These are phyloP conservation scores for Agonopterix arenella DNA, from an alignment of 2,888 invertebrate genomes.

Conservation along the genomic window DNA sequence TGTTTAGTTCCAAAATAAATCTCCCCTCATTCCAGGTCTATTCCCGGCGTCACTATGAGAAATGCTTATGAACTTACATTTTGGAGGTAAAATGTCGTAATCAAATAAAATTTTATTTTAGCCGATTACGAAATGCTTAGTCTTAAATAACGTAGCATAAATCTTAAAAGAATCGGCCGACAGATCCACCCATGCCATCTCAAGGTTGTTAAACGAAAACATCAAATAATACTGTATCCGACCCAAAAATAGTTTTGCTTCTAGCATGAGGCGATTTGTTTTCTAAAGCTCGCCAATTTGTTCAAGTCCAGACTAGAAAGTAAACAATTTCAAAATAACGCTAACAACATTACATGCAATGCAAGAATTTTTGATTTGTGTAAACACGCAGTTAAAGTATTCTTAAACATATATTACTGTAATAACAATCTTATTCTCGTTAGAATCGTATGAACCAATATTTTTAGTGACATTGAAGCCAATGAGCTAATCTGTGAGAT, in stretches of 20 bases:
- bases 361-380: conserved; percentile 18
- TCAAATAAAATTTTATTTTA: conserved; percentile 71
- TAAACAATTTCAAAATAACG: conserved; percentile 25
- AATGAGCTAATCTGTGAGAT: conserved; percentile 1
- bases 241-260: conserved; percentile 49
- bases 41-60: conserved; percentile 44
- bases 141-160: conserved; percentile 43
- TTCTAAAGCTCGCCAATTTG: conserved; percentile 36
- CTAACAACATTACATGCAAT: conserved; percentile 25
- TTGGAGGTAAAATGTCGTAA: conserved; percentile 51
- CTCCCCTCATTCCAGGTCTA: conserved; percentile 57
- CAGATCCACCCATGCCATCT: conserved; percentile 37
- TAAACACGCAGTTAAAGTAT: conserved; percentile 28
- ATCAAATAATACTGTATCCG: conserved; percentile 53
- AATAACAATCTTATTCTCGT: neutral
- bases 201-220: conserved; percentile 59
- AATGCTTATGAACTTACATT: conserved; percentile 22
- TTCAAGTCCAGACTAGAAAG: conserved; percentile 26
- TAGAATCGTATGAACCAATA: neutral
- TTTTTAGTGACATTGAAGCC: neutral
- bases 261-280: conserved; percentile 32
- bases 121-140: conserved; percentile 66
- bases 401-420: conserved; percentile 7
- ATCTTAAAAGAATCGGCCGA: conserved; percentile 59
- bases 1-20: conserved; percentile 57